Evolutionary conservation across 2,797 vertebrate species (phyloP).

Genomic region (Silurus aristotelis): DNA sequence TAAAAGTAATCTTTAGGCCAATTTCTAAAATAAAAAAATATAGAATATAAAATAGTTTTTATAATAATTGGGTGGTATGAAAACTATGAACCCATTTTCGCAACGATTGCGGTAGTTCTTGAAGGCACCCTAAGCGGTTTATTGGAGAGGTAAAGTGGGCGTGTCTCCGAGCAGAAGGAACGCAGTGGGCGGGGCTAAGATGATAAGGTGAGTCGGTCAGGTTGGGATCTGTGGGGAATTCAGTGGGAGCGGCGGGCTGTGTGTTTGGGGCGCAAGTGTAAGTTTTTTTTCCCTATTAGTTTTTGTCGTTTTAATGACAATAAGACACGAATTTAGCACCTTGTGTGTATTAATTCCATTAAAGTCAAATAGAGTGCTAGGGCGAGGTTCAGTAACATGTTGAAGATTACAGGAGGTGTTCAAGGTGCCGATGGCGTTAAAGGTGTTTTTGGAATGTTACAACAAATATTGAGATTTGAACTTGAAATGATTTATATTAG

Average conservation of each 20-base stretch:
- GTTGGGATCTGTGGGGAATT: neutral
- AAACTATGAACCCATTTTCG: neutral
- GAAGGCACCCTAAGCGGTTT: neutral
- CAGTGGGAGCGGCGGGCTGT: neutral
- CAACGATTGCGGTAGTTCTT: neutral
- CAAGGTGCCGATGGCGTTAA: neutral
- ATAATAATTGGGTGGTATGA: neutral
- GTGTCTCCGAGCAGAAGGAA: neutral
- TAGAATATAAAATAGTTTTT: too few relatives aligned
- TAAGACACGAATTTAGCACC: neutral
- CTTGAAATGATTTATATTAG: neutral
- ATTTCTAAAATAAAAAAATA: neutral
- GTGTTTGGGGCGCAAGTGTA: neutral
- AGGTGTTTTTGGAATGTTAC: neutral
- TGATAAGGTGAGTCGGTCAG: conserved; percentile 44
- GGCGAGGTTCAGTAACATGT: neutral
- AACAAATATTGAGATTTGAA: neutral
- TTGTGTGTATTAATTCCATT: neutral
- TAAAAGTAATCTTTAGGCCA: neutral
- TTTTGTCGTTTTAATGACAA: neutral
- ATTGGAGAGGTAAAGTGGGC: neutral
- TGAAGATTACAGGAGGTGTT: neutral
- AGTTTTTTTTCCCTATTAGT: neutral
- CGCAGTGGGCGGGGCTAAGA: conserved; percentile 19
- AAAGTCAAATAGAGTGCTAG: neutral